A percentile compares a stretch with the other conserved stretches of the same genome.
Evolutionary conservation across 1,140 invertebrate species (phyloP).

Genomic region (Schlechtendalia chinensis): DNA sequence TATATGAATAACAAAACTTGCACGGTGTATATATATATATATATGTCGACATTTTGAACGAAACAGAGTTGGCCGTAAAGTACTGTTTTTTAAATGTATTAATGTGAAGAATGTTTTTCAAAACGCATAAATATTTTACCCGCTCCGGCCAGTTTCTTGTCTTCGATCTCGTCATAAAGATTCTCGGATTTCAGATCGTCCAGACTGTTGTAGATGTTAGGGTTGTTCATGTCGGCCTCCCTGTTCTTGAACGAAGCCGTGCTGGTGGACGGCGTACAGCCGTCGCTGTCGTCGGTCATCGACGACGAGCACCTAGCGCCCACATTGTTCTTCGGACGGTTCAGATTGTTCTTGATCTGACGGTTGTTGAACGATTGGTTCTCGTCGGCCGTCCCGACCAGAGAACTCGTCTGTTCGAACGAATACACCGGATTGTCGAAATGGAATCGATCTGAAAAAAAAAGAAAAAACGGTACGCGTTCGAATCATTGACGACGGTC

Average conservation of each 20-base stretch:
- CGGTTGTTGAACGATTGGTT: constrained; percentile 59
- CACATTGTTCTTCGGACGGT: constrained; percentile 63
- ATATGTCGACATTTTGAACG: neutral
- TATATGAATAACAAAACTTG: neutral
- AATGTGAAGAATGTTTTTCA: neutral
- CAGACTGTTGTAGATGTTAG: constrained; percentile 80
- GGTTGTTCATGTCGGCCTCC: constrained; percentile 79
- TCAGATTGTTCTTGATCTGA: constrained; percentile 67
- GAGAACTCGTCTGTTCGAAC: constrained; percentile 60
- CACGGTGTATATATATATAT: no score
- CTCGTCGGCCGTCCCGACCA: constrained; percentile 52
- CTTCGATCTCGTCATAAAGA: constrained; percentile 89
- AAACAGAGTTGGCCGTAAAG: no score
- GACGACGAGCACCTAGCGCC: constrained; percentile 60
- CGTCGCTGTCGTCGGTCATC: constrained; percentile 60
- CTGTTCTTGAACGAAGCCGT: constrained; percentile 70
- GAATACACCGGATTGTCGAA: constrained; percentile 92
- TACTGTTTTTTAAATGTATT: neutral
- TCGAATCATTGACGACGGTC: no score
- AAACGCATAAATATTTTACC: neutral
- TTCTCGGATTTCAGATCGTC: constrained; percentile 73
- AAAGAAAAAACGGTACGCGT: no score
- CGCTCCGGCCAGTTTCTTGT: constrained; percentile 59
- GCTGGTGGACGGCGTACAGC: constrained; percentile 56
- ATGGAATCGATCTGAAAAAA: constrained; percentile 76